These are phyloP conservation scores for Bombus pyrosoma DNA, from an alignment of 1,140 invertebrate species.

Conservation along the genomic window DNA sequence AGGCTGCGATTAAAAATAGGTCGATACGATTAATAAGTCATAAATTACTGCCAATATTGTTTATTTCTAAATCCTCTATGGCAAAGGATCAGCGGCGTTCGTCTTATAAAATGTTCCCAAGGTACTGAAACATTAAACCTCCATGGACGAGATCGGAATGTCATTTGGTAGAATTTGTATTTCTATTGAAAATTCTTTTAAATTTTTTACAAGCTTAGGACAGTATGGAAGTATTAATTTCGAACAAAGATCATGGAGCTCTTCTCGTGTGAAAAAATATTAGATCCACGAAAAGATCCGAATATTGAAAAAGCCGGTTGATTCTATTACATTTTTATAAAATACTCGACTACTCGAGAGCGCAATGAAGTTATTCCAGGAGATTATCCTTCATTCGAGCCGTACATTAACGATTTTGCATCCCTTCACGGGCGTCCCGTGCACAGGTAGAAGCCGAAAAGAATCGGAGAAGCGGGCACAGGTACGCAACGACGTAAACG, in stretches of 20 bases:
- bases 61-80: not conserved
- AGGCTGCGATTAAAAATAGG: not conserved
- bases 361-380: not conserved
- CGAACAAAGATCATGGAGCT: too few species aligned
- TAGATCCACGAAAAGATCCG: too few species aligned
- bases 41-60: not conserved
- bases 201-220: too few species aligned
- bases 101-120: not conserved
- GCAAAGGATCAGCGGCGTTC: not conserved
- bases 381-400: not conserved
- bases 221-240: too few species aligned
- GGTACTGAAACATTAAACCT: not conserved
- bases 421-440: not conserved
- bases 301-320: not conserved
- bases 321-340: not conserved
- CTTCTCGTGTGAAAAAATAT: too few species aligned
- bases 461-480: not conserved
- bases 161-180: not conserved
- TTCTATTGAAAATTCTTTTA: not conserved
- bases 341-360: not conserved
- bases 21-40: not conserved
- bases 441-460: slow-evolving; percentile 21
- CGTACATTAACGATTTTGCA: not conserved
- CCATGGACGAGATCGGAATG: too few species aligned
- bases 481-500: not conserved